Evolutionary conservation across 1,140 invertebrate species (phyloP).

Genomic region (Aethina tumida): DNA sequence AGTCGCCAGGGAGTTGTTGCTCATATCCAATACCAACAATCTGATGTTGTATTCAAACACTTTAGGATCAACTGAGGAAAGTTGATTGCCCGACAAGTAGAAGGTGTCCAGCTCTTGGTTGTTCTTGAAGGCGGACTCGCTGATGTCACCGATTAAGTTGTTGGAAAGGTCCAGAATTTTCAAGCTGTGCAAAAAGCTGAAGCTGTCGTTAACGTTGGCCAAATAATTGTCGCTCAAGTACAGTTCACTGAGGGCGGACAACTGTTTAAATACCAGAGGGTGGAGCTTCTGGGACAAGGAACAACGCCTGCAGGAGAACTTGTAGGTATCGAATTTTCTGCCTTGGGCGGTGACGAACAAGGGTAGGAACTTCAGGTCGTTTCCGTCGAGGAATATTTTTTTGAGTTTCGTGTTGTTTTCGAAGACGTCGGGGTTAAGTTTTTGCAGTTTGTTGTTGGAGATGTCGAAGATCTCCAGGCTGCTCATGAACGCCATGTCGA

Average conservation of each 20-base stretch:
- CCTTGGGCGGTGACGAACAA: constrained; percentile 20
- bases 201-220: constrained; percentile 16
- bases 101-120: constrained; percentile 53
- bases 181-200: constrained; percentile 20
- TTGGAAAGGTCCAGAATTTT: constrained; percentile 23
- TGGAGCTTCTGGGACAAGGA: constrained; percentile 14
- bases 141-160: constrained; percentile 28
- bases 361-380: constrained; percentile 26
- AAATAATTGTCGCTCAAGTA: constrained; percentile 24
- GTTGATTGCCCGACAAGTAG: constrained; percentile 57
- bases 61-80: constrained; percentile 51
- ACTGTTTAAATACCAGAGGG: constrained; percentile 19
- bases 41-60: constrained; percentile 49
- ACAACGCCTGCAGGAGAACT: constrained; percentile 31
- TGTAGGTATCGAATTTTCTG: constrained; percentile 19
- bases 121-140: constrained; percentile 49
- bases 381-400: constrained; percentile 27
- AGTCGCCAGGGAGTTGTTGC: constrained; percentile 49
- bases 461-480: constrained; percentile 26
- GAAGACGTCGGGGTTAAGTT: constrained; percentile 25
- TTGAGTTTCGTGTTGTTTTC: constrained; percentile 19
- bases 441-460: constrained; percentile 26
- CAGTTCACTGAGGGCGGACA: constrained; percentile 20
- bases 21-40: constrained; percentile 51
- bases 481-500: constrained; percentile 21